phyloP scores from a whole-genome alignment of 2,888 invertebrate genomes.

The Argyresthia goedartella region DNA sequence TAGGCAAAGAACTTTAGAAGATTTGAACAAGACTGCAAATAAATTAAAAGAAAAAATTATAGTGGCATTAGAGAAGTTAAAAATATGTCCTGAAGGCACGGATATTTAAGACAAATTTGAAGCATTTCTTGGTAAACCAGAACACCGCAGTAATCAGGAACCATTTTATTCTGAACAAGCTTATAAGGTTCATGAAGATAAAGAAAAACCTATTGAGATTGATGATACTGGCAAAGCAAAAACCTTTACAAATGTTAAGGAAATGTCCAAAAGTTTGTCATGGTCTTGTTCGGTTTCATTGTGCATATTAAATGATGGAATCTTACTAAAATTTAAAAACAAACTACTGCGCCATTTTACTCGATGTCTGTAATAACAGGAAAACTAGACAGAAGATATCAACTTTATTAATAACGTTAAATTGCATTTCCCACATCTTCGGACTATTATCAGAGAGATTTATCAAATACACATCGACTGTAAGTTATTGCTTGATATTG shows the following conservation, averaged over 20 bases:
- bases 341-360: conserved; percentile 3
- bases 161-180: too few relatives aligned
- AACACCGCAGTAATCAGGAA: conserved; percentile 6
- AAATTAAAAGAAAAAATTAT: conserved; percentile 7
- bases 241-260: too few relatives aligned
- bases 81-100: conserved; percentile 3
- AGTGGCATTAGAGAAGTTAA: conserved; percentile 7
- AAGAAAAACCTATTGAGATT: too few relatives aligned
- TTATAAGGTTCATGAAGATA: too few relatives aligned
- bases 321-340: conserved; percentile 4
- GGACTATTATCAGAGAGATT: conserved; percentile 10
- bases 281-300: conserved; percentile 6
- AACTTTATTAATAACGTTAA: conserved; percentile 7
- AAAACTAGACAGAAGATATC: not conserved
- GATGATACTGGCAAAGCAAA: too few relatives aligned
- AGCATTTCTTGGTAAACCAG: conserved; percentile 9
- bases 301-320: conserved; percentile 4
- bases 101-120: conserved; percentile 7
- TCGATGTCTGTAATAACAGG: conserved; percentile 1
- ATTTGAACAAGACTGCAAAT: too few relatives aligned
- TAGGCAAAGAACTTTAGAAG: too few relatives aligned
- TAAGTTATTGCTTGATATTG: conserved; percentile 8
- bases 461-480: conserved; percentile 8
- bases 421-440: conserved; percentile 10
- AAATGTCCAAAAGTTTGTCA: conserved; percentile 2